These are phyloP conservation scores for Zeugodacus cucurbitae DNA, from an alignment of 1,140 invertebrate species.

Conservation along the genomic window DNA sequence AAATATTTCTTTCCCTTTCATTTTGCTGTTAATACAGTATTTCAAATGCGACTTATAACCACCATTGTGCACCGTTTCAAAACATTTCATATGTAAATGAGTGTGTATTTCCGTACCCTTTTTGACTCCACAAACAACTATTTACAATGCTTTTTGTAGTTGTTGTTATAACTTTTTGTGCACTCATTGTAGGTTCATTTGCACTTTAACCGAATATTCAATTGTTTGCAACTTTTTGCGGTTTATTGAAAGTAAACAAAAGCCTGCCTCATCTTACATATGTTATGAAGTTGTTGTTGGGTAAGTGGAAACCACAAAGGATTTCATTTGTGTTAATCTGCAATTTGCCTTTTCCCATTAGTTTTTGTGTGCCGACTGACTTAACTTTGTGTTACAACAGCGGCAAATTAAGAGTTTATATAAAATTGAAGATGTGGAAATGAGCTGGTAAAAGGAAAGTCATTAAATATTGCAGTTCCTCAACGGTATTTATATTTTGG, in stretches of 20 bases:
- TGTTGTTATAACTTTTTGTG: not conserved
- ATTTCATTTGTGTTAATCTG: conserved; percentile 38
- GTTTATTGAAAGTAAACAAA: conserved; percentile 39
- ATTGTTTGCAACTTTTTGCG: conserved; percentile 33
- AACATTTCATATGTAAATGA: too few species aligned
- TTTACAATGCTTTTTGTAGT: not conserved
- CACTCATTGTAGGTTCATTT: not conserved
- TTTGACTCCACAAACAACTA: not conserved
- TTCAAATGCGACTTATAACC: not conserved
- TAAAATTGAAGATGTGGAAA: not conserved
- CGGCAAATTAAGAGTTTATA: not conserved
- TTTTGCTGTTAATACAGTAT: too few species aligned
- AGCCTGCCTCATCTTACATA: not conserved
- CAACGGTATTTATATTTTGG: too few species aligned
- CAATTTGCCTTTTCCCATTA: conserved; percentile 13
- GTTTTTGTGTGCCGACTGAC: not conserved
- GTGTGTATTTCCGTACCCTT: not conserved
- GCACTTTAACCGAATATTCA: not conserved
- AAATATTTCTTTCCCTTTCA: too few species aligned
- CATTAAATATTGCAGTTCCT: too few species aligned
- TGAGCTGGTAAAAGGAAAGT: not conserved
- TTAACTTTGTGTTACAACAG: not conserved
- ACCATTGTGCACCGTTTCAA: not conserved
- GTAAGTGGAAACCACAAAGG: not conserved
- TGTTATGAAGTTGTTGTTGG: not conserved